Evolutionary conservation across 2,888 invertebrate genomes (phyloP).

Genomic region (Abscondita cerata): DNA sequence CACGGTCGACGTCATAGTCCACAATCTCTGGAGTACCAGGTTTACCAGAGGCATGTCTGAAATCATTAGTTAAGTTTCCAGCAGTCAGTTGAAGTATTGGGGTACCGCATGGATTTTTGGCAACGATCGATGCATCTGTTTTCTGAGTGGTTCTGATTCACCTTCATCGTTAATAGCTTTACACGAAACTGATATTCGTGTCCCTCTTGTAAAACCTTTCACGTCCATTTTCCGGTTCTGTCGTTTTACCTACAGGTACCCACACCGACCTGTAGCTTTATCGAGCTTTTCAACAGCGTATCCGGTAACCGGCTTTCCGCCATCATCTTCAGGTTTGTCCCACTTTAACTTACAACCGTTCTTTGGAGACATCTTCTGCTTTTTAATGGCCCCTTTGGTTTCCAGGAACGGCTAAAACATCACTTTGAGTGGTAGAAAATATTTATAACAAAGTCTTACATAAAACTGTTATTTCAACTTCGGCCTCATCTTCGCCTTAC

Average conservation of each 20-base stretch:
- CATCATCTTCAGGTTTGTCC: constrained; percentile 95
- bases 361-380: constrained; percentile 82
- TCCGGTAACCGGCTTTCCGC: constrained; percentile 90
- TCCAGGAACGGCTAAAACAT: constrained; percentile 75
- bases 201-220: constrained; percentile 84
- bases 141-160: constrained; percentile 89
- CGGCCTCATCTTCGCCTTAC: constrained; percentile 84
- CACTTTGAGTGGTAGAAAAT: too few relatives aligned
- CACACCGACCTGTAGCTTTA: constrained; percentile 86
- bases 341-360: constrained; percentile 88
- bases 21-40: constrained; percentile 91
- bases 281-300: constrained; percentile 95
- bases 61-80: too few relatives aligned
- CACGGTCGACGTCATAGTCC: constrained; percentile 94
- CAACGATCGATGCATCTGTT: constrained; percentile 77
- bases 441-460: constrained; percentile 66
- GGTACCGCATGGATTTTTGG: constrained; percentile 91
- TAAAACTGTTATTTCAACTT: constrained; percentile 85
- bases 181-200: constrained; percentile 95
- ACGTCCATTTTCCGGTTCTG: constrained; percentile 76
- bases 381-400: constrained; percentile 90
- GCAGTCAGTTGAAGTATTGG: constrained; percentile 5
- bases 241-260: constrained; percentile 86
- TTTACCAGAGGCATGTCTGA: constrained; percentile 84
- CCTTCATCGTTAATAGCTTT: constrained; percentile 92